Evolutionary conservation across 2,888 invertebrate species (phyloP).

Genomic region (Melanargia galathea): DNA sequence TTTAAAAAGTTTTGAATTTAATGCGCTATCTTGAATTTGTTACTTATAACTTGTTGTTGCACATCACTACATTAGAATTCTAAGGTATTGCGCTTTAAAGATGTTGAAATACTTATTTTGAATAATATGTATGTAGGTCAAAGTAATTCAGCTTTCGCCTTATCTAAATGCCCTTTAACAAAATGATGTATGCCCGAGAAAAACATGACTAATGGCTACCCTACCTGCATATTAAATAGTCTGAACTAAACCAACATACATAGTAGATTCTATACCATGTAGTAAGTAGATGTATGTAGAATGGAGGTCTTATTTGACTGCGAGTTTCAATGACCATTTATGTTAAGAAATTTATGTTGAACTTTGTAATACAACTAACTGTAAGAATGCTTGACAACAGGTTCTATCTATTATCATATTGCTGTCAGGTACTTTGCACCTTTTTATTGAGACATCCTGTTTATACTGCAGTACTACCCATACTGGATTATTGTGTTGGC

Average conservation of each 20-base stretch:
- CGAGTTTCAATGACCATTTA: constrained; percentile 1
- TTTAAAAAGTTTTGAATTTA: no score
- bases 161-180: constrained; percentile 2
- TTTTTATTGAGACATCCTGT: constrained; percentile 6
- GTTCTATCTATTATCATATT: constrained; percentile 2
- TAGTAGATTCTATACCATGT: background rate
- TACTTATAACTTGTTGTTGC: no score
- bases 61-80: no score
- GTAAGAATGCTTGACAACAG: background rate
- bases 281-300: background rate
- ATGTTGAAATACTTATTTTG: no score
- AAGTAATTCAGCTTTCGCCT: background rate
- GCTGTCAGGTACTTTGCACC: constrained; percentile 9
- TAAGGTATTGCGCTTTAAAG: no score
- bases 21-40: no score
- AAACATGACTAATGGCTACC: constrained; percentile 8
- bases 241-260: background rate
- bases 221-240: constrained; percentile 9
- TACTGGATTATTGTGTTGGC: no score
- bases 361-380: background rate
- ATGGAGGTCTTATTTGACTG: constrained; percentile 5
- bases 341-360: constrained; percentile 8
- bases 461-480: background rate
- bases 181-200: constrained; percentile 3
- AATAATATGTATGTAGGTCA: constrained; percentile 3